phyloP scores from a whole-genome alignment of 2,113 vertebrate genomes.

The Amia ocellicauda region DNA sequence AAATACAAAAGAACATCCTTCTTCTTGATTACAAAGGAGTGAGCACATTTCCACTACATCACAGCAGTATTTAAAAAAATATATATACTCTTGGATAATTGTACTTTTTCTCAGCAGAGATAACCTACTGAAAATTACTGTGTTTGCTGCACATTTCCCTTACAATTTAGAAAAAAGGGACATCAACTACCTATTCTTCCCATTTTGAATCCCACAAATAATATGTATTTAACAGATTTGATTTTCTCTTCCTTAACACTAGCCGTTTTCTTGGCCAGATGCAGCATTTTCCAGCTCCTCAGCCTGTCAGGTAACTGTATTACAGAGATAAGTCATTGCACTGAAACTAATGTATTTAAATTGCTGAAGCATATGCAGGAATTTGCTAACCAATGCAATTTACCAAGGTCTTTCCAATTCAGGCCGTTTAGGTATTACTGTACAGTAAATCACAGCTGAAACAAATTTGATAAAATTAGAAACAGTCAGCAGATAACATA shows the following conservation, averaged over 20 bases:
- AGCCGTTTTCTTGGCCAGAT: not conserved
- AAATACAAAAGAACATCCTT: no score
- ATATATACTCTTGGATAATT: no score
- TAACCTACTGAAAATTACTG: no score
- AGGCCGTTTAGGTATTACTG: conserved; percentile 43
- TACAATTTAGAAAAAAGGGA: no score
- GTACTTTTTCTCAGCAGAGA: no score
- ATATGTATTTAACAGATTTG: not conserved
- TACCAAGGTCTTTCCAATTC: conserved; percentile 37
- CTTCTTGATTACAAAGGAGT: no score
- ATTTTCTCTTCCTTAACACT: not conserved
- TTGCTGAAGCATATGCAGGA: conserved; percentile 50
- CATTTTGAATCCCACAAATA: no score
- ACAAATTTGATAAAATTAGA: conserved; percentile 52
- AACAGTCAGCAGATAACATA: conserved; percentile 37
- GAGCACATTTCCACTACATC: no score
- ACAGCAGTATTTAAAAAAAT: no score
- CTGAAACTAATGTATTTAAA: conserved; percentile 59
- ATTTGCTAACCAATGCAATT: conserved; percentile 57
- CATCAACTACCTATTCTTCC: no score
- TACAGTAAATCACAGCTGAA: conserved; percentile 51
- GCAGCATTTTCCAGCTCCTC: not conserved
- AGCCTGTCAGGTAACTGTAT: conserved; percentile 51
- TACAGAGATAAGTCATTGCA: conserved; percentile 58
- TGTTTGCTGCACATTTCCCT: no score